Percentiles rank a stretch among this genome's conserved stretches.
Conservation (phyloP, 2,113 vertebrate genomes). For the Okapia johnstoni region DNA sequence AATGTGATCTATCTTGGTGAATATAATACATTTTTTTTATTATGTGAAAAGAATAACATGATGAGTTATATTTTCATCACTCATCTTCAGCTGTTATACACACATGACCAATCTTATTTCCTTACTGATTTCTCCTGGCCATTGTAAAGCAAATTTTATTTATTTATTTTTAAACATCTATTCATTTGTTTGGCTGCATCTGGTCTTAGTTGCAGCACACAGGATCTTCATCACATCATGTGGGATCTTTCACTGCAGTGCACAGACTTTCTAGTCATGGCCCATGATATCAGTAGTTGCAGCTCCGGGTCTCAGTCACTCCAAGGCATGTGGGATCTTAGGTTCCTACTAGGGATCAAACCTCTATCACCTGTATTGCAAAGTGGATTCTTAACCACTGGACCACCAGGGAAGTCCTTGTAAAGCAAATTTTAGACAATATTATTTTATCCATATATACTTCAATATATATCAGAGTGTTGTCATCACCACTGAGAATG, state of each 20-base stretch:
- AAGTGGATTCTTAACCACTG: neutral
- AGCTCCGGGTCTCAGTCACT: neutral
- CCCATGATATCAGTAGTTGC: neutral
- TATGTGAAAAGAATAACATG: neutral
- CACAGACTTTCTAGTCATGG: neutral
- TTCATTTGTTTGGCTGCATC: neutral
- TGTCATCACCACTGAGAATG: neutral
- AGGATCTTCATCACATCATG: neutral
- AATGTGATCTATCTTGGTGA: neutral
- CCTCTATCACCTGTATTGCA: neutral
- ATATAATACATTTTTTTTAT: neutral
- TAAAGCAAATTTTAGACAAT: neutral
- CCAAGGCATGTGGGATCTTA: neutral
- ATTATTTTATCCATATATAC: neutral
- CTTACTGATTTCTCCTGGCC: neutral
- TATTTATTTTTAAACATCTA: neutral
- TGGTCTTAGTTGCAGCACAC: neutral
- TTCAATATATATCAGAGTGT: neutral
- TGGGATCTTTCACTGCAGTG: neutral
- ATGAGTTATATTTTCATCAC: neutral
- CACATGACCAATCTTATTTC: neutral
- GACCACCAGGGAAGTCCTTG: neutral
- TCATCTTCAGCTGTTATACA: neutral
- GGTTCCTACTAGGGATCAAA: neutral
- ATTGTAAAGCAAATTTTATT: slow-evolving; percentile 18